Evolutionary conservation across 2,113 vertebrate genomes (phyloP).

Genomic region (Pomatorhinus ruficollis): DNA sequence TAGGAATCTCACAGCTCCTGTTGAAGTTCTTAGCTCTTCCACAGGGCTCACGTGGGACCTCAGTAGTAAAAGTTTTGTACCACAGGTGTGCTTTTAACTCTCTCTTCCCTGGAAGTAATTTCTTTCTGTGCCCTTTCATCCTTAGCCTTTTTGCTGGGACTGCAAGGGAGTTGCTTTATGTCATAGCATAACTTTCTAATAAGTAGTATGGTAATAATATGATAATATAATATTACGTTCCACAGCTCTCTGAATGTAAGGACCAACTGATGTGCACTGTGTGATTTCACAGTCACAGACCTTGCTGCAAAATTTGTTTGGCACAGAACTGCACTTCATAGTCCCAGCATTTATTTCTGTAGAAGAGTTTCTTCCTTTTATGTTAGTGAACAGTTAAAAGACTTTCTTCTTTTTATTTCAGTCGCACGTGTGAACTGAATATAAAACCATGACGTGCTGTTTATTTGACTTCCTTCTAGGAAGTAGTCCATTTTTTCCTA

Average conservation of each 20-base stretch:
- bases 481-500: not conserved
- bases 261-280: not conserved
- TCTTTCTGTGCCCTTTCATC: not conserved
- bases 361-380: constrained; percentile 11
- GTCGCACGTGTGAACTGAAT: constrained; percentile 14
- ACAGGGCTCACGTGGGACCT: not conserved
- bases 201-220: not conserved
- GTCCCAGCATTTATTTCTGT: not conserved
- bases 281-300: not conserved
- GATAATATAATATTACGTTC: not conserved
- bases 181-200: not conserved
- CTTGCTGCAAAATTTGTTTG: not conserved
- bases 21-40: not conserved
- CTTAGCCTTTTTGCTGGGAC: not conserved
- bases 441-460: not conserved
- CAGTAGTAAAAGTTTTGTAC: not conserved
- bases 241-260: not conserved
- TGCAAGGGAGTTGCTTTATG: not conserved
- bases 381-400: constrained; percentile 9
- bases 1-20: not conserved
- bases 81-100: not conserved
- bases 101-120: not conserved
- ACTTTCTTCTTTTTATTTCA: not conserved
- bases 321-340: not conserved
- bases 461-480: not conserved